Evolutionary conservation across 2,888 invertebrate species (phyloP), one percentile per base, ranked within the genome.

Genomic region (Eulithis prunata): DNA sequence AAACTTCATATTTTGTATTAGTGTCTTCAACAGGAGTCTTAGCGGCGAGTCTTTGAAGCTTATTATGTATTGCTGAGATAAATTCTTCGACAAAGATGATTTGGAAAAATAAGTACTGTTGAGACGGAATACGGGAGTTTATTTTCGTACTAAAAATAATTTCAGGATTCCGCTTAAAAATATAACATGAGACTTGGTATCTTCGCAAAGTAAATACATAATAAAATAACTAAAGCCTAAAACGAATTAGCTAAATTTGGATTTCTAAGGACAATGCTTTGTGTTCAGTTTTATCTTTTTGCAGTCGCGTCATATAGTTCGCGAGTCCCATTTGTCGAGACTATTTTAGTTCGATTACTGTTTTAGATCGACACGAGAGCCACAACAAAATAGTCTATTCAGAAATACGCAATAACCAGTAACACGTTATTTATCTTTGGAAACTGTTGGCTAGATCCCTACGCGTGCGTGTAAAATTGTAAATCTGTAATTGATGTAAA

Each of bases 271-370:
- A 69, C 71, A 69, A 66, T 58, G 68, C 21, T 62, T 43, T 62
- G 64, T 65, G 57, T 57, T 70, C 60, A 13, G 54, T 12, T 21
- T 68, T 47, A 52, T 68, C 65, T 62, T 67, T 70, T 73, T 67
- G 55, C 57, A 71, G 64, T 36, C 54, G 56, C 72, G 58, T 60
- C 68, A 65, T 66, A 65, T 45, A 43, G 69, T 71, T 65, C 58
- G 61, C 54, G 43, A 47, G 52, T 57, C 58, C 54, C 66, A 67
- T 68, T 66, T 64, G 60, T 57, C 56, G 58, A 62, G 61, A 62
- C 66, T 71, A 72, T 73, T 73, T 71, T 66, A 21, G 69, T 71
- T 61, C 52, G 68, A 68, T 66, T 63, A 69, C 68, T 71, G 71
- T 68, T 71, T 71, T 70, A 59, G 69, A 69, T 61, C 64, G 64